phyloP scores from a whole-genome alignment of 2,888 invertebrate species.

The Calameuta filiformis region DNA sequence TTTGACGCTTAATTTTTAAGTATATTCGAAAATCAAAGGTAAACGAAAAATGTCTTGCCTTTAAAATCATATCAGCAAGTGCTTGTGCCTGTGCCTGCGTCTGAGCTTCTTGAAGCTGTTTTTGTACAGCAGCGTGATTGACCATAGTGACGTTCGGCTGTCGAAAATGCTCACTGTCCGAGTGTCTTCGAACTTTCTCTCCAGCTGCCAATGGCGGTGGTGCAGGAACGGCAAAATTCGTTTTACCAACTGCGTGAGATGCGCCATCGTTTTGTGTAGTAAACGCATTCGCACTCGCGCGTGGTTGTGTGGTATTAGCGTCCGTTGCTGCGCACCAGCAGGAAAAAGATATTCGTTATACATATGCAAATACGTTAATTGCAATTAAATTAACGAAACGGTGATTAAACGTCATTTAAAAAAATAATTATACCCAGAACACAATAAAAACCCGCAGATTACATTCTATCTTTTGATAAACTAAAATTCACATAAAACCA shows the following conservation, averaged over 20 bases:
- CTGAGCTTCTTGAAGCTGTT: conserved; percentile 63
- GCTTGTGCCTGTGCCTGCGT: conserved; percentile 79
- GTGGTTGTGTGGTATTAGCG: conserved; percentile 46
- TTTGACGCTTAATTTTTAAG: background rate
- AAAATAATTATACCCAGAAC: background rate
- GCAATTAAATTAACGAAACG: background rate
- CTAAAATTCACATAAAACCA: background rate
- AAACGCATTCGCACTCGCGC: conserved; percentile 33
- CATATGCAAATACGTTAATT: background rate
- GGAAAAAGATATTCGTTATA: conserved; percentile 18
- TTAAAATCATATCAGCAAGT: conserved; percentile 80
- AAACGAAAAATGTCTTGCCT: conserved; percentile 55
- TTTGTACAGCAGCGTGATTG: conserved; percentile 54
- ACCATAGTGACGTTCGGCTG: conserved; percentile 62
- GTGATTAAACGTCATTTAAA: background rate
- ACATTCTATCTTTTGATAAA: background rate
- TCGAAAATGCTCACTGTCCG: conserved; percentile 70
- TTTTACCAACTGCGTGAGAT: conserved; percentile 57
- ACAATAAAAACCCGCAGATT: background rate
- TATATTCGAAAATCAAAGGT: background rate
- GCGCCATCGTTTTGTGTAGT: conserved; percentile 43
- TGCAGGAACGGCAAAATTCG: conserved; percentile 71
- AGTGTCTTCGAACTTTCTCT: conserved; percentile 70
- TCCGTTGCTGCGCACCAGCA: conserved; percentile 51
- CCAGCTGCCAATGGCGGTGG: conserved; percentile 66